Evolutionary conservation across 1,140 invertebrate species (phyloP), one percentile per base, ranked within the genome.

Genomic region (Eurosta solidaginis): DNA sequence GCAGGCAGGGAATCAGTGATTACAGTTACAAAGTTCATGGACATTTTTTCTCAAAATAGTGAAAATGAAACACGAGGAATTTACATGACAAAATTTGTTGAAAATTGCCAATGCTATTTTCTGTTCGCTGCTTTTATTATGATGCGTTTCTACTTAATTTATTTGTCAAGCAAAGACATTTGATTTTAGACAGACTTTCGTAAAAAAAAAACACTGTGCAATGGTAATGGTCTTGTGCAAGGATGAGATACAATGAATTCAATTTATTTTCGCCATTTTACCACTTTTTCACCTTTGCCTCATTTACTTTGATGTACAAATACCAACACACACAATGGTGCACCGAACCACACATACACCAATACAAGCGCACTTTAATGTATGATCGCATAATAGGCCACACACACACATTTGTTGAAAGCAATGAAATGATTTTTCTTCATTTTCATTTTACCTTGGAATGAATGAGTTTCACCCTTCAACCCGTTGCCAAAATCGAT

Each of bases 201-300:
- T n/a, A n/a, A n/a, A n/a, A n/a, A n/a, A n/a, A n/a, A n/a, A n/a
- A n/a, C n/a, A n/a, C 27, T 54, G 50, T 10, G 36, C 59, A 10
- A 33, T 7, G 2, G 54, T 49, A 17, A 14, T 5, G 36, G 22
- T 54, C 20, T 25, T 54, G 9, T 54, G 12, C 9, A n/a, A n/a
- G n/a, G n/a, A 2, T 40, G n/a, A 5, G 59, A 40, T 33, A 68
- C 29, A 40, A 36, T 36, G 27, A 68, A 68, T 68, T 68, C 59
- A 68, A 68, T 68, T 68, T 68, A 42, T 68, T 68, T 68, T 68
- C 59, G n/a, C 59, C 59, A 68, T 42, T 59, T 63, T 68, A 68
- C 59, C 59, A 20, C n/a, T 68, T 68, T 68, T 68, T 68, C 59
- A 68, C 59, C 59, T 68, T 42, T 68, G 59, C 25, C 59, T 68